Base-by-base conservation (phyloP, 2,888 invertebrate species). In the Thera obeliscata region DNA sequence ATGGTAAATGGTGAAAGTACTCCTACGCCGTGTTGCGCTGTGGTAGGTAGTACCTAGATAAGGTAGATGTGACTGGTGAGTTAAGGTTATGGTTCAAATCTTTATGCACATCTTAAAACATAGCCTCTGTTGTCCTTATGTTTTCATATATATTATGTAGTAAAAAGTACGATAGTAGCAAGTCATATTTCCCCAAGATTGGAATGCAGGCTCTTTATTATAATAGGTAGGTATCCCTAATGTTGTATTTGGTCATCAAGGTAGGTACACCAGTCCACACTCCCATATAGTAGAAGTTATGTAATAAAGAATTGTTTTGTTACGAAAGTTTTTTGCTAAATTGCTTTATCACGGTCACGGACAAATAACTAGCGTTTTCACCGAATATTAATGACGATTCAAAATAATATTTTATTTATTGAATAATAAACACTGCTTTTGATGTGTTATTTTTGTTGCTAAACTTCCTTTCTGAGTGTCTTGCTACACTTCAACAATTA, bases 41-140 rank as follows among this genome's bases (percentile, higher is more conserved):
- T 48, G 54, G 33, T 58, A 12, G 7, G 33, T 33, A 33, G 52
- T 52, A 52, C 33, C 33, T 52, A 52, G 50, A 22, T 22, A 22
- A 22, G 35, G 55, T 56, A 56, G 22, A 22, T 67, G 65, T 70
- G 66, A 60, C 61, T 67, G 33, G 56, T 61, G 58, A 41, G 35
- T 64, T 67, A 63, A 72, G 73, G 69, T 73, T 70, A 73, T 61
- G 66, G 74, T 71, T 75, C 69, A 72, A 72, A 68, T 67, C 60
- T 65, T 64, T 59, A 68, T 61, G 49, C 2, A 48, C 64, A 64
- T 64, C 61, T 61, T 55, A 41, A 57, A 68, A 68, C 43, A 11
- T 36, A 57, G 59, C 54, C 57, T 35, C 56, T 49, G 61, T 55
- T 49, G 52, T 54, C 5, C 41, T 49, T 61, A 48, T 56, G 43